Evolutionary conservation across 2,888 invertebrate species (phyloP).

Genomic region (Callyntrura sp.): DNA sequence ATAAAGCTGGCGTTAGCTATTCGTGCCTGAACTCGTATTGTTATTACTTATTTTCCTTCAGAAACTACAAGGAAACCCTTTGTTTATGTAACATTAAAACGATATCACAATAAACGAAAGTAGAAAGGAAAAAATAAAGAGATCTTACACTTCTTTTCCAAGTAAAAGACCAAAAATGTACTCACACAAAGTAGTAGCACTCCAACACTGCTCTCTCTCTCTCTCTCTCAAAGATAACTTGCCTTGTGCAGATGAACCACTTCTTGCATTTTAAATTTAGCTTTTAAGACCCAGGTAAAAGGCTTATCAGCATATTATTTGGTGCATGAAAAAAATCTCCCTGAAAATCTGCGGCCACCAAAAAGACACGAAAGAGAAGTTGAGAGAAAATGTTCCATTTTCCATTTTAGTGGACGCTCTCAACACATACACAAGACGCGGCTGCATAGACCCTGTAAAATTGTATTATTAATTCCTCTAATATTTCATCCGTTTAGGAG

Average conservation of each 20-base stretch:
- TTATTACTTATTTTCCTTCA: slow-evolving; percentile 5
- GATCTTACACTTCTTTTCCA: slow-evolving; percentile 14
- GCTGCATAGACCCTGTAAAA: not conserved
- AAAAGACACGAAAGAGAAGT: not conserved
- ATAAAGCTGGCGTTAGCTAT: not conserved
- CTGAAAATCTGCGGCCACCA: not conserved
- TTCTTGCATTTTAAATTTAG: not conserved
- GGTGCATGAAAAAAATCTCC: no score
- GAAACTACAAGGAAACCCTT: slow-evolving; percentile 52
- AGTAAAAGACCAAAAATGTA: slow-evolving; percentile 1
- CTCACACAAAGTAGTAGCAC: not conserved
- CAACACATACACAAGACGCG: not conserved
- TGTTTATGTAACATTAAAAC: slow-evolving; percentile 69
- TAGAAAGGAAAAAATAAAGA: slow-evolving; percentile 23
- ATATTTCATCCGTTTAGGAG: not conserved
- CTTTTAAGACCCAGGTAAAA: no score
- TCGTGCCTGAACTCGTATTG: not conserved
- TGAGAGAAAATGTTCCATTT: not conserved
- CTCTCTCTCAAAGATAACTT: not conserved
- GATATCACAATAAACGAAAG: slow-evolving; percentile 74
- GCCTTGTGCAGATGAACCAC: not conserved
- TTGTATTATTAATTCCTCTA: slow-evolving; percentile 4
- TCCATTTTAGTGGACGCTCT: slow-evolving; percentile 14
- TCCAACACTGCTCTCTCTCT: not conserved
- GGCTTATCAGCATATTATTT: no score